Percentiles rank a stretch among this genome's conserved stretches.
Conservation (phyloP, 2,113 vertebrate species). For the Chaenogobius annularis region DNA sequence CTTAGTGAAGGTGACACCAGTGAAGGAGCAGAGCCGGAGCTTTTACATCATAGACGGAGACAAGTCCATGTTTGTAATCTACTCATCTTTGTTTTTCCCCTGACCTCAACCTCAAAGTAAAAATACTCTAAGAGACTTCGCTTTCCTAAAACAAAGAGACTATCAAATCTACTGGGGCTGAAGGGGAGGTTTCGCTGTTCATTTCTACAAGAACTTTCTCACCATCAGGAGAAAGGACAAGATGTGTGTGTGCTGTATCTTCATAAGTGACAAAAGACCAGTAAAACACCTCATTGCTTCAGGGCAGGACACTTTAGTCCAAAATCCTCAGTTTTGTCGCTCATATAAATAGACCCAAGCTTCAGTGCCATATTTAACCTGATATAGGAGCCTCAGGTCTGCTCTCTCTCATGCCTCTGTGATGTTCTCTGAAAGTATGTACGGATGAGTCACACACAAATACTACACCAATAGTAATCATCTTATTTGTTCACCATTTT, state of each 20-base stretch:
- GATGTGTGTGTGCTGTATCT: too few relatives aligned
- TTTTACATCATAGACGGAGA: conserved; percentile 1
- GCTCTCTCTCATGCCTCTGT: not conserved
- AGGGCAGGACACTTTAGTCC: too few relatives aligned
- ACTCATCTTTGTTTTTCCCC: not conserved
- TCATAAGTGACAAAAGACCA: not conserved
- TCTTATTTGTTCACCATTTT: too few relatives aligned
- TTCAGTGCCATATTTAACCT: not conserved
- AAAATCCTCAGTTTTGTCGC: too few relatives aligned
- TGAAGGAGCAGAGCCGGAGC: not conserved
- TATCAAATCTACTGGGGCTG: not conserved
- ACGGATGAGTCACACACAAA: not conserved
- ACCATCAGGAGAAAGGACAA: too few relatives aligned
- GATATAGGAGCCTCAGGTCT: not conserved
- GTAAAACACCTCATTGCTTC: too few relatives aligned
- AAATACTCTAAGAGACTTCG: not conserved
- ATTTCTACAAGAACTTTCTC: too few relatives aligned
- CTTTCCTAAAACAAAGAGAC: too few relatives aligned
- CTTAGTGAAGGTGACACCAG: not conserved
- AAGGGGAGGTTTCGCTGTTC: not conserved
- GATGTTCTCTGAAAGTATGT: conserved; percentile 4
- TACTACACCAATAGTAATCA: too few relatives aligned
- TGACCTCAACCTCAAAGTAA: conserved; percentile 7
- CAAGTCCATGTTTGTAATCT: not conserved
- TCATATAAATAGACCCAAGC: not conserved